Percentiles rank a stretch among this genome's conserved stretches.
phyloP scores from a whole-genome alignment of 1,140 invertebrate species.

The Eriosoma lanigerum region DNA sequence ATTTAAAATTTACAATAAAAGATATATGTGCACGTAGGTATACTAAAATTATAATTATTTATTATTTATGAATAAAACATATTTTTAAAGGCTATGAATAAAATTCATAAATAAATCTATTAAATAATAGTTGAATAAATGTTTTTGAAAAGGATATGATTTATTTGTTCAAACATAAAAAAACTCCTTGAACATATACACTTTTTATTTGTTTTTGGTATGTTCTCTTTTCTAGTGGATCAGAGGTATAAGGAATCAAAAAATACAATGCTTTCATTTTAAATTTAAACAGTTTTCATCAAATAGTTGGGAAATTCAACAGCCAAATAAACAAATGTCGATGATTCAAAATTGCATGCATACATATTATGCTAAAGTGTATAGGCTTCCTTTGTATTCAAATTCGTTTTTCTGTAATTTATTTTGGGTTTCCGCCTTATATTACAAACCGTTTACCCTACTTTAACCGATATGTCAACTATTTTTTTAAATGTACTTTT shows the following conservation, averaged over 20 bases:
- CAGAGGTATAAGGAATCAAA: neutral
- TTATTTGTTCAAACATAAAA: constrained; percentile 11
- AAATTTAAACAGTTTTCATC: constrained; percentile 26
- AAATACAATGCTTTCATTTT: constrained; percentile 15
- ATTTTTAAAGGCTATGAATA: neutral
- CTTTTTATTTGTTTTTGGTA: constrained; percentile 5
- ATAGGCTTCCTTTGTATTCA: neutral
- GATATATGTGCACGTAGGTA: no score
- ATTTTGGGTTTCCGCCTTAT: neutral
- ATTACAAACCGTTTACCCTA: neutral
- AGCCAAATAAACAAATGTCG: constrained; percentile 14
- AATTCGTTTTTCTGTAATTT: constrained; percentile 10
- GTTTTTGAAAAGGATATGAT: constrained; percentile 24
- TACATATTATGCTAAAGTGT: no score
- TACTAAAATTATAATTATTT: neutral
- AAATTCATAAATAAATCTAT: constrained; percentile 16
- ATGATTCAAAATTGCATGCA: neutral
- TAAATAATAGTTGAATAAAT: constrained; percentile 7
- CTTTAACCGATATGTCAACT: constrained; percentile 2
- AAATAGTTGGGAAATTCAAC: constrained; percentile 6
- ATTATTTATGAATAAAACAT: constrained; percentile 6
- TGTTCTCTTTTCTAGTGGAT: neutral
- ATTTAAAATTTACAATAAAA: no score
- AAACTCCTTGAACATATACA: neutral
- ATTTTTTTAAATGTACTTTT: neutral